Base-by-base conservation (phyloP, 2,113 vertebrate species). In the Phalacrocorax carbo region DNA sequence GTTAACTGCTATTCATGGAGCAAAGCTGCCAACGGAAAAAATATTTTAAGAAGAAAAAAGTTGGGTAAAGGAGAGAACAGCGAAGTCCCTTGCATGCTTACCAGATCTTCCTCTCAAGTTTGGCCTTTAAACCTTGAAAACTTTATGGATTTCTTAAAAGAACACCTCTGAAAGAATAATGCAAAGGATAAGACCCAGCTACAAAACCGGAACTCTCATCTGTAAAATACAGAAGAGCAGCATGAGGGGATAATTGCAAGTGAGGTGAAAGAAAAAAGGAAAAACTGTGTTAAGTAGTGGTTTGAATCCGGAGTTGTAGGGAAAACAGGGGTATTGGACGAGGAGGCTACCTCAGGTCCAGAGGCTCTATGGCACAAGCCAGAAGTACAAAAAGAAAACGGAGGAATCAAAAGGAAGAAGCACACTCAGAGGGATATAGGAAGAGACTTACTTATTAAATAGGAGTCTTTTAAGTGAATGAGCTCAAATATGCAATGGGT, bases 111-210 rank as follows among this genome's bases (percentile, higher is more conserved):
- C 88, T 91, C 96, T 88, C 86, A 70, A 52, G 87, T 86, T 55
- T 79, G 90, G 83, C 78, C 87, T 96, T 90, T 91, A 91, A 76
- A 96, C 93, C 84, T 96, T 68, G 87, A 86, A 81, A 94, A 94
- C 62, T 72, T 88, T 34, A 93, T 55, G 66, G 29, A 70, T 89
- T 66, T 89, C 83, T 90, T 87, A 62, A 95, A 95, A 95, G 78
- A 87, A 77, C 27, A 58, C 51, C 69, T 85, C 82, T 91, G 82
- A 90, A 91, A 80, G 58, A 89, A 90, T 83, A 88, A 88, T 20
- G 30, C 7, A 25, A 62, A 26, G 44, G 38, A 16, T 90, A 80
- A 92, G 75, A 40, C 29, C 22, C 27, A 55, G 52, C 32, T 75
- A 87, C 52, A 86, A 66, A 85, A 91, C 46, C 91, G 65, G 38